phyloP scores from a whole-genome alignment of 2,888 invertebrate genomes.

The Agriopis marginaria region DNA sequence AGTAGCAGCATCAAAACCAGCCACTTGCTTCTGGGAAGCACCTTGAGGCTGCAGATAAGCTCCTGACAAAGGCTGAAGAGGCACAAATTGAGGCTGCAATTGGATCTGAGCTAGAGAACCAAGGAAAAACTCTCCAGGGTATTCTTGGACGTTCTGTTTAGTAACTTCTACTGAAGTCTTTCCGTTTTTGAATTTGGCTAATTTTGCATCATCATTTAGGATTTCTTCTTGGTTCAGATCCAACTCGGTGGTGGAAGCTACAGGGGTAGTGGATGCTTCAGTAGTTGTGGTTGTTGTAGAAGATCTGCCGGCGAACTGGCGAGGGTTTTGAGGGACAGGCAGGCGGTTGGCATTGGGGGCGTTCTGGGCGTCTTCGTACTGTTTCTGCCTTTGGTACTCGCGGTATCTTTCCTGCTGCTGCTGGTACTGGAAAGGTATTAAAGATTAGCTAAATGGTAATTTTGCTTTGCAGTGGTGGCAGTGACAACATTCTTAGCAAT shows the following conservation, averaged over 20 bases:
- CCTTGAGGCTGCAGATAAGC: slow-evolving; percentile 64
- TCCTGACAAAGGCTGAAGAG: slow-evolving; percentile 66
- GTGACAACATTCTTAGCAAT: too few species aligned
- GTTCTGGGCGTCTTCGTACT: slow-evolving; percentile 60
- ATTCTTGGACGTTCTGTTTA: slow-evolving; percentile 76
- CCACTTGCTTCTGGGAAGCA: slow-evolving; percentile 60
- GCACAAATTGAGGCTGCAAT: slow-evolving; percentile 68
- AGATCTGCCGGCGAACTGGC: slow-evolving; percentile 60
- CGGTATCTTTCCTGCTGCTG: slow-evolving; percentile 72
- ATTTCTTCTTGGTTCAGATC: slow-evolving; percentile 69
- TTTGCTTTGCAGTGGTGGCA: too few species aligned
- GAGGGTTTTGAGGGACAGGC: slow-evolving; percentile 62
- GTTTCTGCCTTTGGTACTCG: slow-evolving; percentile 71
- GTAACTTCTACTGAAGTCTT: slow-evolving; percentile 75
- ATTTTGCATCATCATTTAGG: slow-evolving; percentile 39
- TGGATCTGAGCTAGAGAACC: slow-evolving; percentile 73
- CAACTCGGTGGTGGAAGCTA: slow-evolving; percentile 65
- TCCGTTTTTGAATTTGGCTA: slow-evolving; percentile 53
- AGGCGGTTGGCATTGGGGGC: slow-evolving; percentile 54
- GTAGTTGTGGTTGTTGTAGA: slow-evolving; percentile 56
- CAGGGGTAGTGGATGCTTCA: slow-evolving; percentile 58
- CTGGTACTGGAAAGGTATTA: slow-evolving; percentile 65
- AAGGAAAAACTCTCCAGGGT: slow-evolving; percentile 74
- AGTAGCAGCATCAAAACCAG: slow-evolving; percentile 69
- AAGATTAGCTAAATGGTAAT: background rate